Base-by-base conservation (phyloP, 2,113 vertebrate genomes). In the Catharus minimus region DNA sequence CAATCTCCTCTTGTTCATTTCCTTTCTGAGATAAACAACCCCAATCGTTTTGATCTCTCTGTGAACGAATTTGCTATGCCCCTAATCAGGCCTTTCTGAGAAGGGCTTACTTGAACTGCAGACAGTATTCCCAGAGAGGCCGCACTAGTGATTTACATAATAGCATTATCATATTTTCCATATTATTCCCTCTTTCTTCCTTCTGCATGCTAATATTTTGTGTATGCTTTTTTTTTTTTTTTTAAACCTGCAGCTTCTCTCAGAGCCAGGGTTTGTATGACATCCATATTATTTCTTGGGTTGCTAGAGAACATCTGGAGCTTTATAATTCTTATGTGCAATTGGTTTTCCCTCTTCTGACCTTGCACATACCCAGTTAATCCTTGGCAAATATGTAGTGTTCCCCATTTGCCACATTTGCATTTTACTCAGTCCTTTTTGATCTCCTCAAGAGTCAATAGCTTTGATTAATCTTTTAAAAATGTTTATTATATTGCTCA, bases 151-250 rank as follows among this genome's bases (percentile, higher is more conserved):
- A 94, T 95, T 94, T 96, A 86, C 93, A 95, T 96, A 96, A 95
- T 92, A 89, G 78, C 89, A 95, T 95, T 96, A 95, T 95, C 94
- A 94, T 93, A 93, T 89, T 95, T 96, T 91, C 91, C 87, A 69
- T 92, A 92, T 95, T 94, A 92, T 91, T 93, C 84, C 81, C 78
- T 43, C 33, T 43, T 78, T 78, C 53, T 75, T 65, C 86, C 66
- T 87, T 61, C 84, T 94, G 87, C 93, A 92, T 92, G 74, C 46
- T 94, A 82, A 82, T 94, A 55, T 84, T 90, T 81, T 75, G 27
- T 49, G 41, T 26, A n/a, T 49, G 55, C 2, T 22, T 50, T 28
- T 27, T 52, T 30, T 22, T 50, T 50, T 27, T 52, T 30, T n/a
- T 68, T 79, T 67, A 38, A 87, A 93, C 71, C 64, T 89, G 93